Evolutionary conservation across 2,888 invertebrate species (phyloP), one percentile per base, ranked within the genome.

Genomic region (Sphaerophoria taeniata): DNA sequence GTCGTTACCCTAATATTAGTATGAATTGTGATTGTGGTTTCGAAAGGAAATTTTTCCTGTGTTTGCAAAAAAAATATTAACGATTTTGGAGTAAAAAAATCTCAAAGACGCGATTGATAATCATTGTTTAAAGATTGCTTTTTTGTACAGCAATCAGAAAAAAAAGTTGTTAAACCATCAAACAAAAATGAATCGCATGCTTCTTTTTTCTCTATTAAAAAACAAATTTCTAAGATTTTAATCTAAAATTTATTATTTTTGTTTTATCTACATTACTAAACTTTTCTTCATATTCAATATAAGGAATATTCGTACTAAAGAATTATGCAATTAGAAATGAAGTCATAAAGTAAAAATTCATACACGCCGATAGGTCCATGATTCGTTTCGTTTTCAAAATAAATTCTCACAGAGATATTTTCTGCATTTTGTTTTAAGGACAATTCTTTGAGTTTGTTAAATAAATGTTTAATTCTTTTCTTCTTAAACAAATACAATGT

Each of bases 371-470:
- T 45, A 56, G 34, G 58, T 39, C 4, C 16, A 39, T 16, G 36
- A 33, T 5, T 53, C 9, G n/a, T 45, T 3, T 33, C n/a, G 14
- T 63, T 49, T 11, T 49, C 34, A 49, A 49, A 9, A 7, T 49
- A 36, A 36, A 65, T 65, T 65, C 65, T 65, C 65, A 65, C 49
- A 65, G 65, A 65, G 65, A 65, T 65, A 49, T 65, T 65, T 65
- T 65, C 65, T 34, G 33, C 36, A 34, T 16, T 43, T 39, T 45
- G 14, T 34, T 55, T 33, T 63, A 4, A 63, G 47, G 16, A 63
- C 63, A 49, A 49, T 49, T 16, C 5, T 24, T 14, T 16, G 34
- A 16, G 0, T 6, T 9, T 65, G 34, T 65, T 49, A 2, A 16
- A 7, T 53, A 24, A 53, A 12, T 11, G 43, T 43, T 43, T 12